Conservation (phyloP, 2,888 invertebrate species). For the Phania funesta region DNA sequence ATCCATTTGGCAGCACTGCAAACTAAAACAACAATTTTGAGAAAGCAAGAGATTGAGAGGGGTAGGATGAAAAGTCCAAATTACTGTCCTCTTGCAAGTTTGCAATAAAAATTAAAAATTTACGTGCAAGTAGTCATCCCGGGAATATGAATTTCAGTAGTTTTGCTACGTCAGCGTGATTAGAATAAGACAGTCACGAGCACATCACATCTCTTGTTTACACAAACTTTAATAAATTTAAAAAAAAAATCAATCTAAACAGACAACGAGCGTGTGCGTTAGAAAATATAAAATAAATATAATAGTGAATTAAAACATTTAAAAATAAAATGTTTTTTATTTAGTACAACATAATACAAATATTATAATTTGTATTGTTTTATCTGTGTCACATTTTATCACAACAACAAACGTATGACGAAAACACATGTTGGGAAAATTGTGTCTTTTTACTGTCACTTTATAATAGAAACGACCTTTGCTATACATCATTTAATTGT, state of each 20-base stretch:
- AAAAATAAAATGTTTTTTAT: not conserved
- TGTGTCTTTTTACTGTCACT: not conserved
- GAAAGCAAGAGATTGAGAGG: too few relatives aligned
- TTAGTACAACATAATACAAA: not conserved
- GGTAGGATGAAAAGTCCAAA: too few relatives aligned
- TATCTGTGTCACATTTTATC: constrained; percentile 45
- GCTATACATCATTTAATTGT: constrained; percentile 41
- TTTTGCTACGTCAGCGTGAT: too few relatives aligned
- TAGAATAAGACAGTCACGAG: too few relatives aligned
- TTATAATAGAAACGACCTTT: constrained; percentile 60
- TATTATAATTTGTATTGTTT: not conserved
- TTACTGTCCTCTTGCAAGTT: too few relatives aligned
- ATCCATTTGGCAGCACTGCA: too few relatives aligned
- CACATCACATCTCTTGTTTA: too few relatives aligned
- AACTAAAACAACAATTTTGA: too few relatives aligned
- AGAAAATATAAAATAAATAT: not conserved
- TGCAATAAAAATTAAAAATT: too few relatives aligned
- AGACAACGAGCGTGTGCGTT: not conserved
- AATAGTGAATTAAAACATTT: constrained; percentile 24
- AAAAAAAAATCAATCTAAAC: not conserved
- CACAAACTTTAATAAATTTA: too few relatives aligned
- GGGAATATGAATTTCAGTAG: too few relatives aligned
- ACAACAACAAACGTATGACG: not conserved
- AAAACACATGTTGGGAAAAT: constrained; percentile 50
- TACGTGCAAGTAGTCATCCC: too few relatives aligned